phyloP scores from a whole-genome alignment of 1,140 invertebrate genomes.

The Trypoxylus dichotomus region DNA sequence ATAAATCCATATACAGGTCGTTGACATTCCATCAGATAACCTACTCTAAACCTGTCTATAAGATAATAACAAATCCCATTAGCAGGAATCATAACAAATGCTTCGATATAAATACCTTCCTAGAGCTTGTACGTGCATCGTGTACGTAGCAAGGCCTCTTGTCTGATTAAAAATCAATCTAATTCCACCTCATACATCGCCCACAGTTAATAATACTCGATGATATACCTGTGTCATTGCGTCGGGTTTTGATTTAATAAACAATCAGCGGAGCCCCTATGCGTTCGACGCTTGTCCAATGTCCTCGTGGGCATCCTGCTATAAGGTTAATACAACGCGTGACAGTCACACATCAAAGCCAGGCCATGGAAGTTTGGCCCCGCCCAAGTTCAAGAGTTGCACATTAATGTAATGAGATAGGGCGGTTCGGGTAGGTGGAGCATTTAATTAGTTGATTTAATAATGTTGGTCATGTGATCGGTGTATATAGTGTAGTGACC shows the following conservation, averaged over 20 bases:
- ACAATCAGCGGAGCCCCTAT: slow-evolving; percentile 2
- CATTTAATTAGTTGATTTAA: slow-evolving; percentile 47
- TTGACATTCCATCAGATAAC: not conserved
- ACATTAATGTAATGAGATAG: slow-evolving; percentile 47
- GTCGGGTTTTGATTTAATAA: not conserved
- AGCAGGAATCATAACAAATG: slow-evolving; percentile 8
- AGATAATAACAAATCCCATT: slow-evolving; percentile 15
- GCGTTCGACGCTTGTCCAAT: not conserved
- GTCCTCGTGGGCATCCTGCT: not conserved
- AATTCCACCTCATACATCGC: not conserved
- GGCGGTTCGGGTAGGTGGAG: slow-evolving; percentile 45
- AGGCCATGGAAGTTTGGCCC: slow-evolving; percentile 37
- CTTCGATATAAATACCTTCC: not conserved
- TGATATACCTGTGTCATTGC: not conserved
- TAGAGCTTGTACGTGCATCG: too few species aligned
- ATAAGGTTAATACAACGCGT: slow-evolving; percentile 34
- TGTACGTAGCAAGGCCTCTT: not conserved
- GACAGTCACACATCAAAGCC: slow-evolving; percentile 39
- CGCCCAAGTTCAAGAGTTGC: slow-evolving; percentile 42
- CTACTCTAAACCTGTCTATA: not conserved
- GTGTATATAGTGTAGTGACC: slow-evolving; percentile 32
- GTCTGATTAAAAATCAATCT: slow-evolving; percentile 23
- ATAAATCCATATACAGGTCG: not conserved
- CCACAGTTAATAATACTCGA: not conserved
- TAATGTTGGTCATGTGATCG: slow-evolving; percentile 39